Conservation (phyloP, 2,113 vertebrate species). For the Misgurnus mizolepis region DNA sequence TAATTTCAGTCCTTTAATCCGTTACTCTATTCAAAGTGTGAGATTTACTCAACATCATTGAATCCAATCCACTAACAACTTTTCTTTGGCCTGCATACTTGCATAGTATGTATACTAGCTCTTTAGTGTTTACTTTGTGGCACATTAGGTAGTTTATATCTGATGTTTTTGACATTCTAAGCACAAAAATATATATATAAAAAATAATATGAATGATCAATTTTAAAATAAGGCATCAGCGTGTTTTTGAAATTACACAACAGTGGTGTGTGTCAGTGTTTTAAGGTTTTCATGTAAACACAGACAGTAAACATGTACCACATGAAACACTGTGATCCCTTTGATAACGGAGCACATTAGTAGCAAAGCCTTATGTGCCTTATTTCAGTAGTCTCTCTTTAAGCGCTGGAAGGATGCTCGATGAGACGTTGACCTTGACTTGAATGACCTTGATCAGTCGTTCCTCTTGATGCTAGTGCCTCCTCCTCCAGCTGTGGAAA, state of each 20-base stretch:
- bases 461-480: constrained; percentile 42
- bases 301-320: neutral
- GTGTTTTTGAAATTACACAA: neutral
- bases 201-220: neutral
- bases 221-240: neutral
- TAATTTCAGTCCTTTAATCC: constrained; percentile 54
- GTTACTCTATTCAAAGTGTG: constrained; percentile 50
- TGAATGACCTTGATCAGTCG: constrained; percentile 42
- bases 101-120: neutral
- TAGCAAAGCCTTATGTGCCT: too few species aligned
- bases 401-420: constrained; percentile 29
- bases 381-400: neutral
- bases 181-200: neutral
- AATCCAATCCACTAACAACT: constrained; percentile 63
- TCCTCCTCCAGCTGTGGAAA: constrained; percentile 68
- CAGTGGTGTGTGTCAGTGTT: neutral
- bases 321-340: neutral
- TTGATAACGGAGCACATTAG: neutral
- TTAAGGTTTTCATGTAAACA: neutral
- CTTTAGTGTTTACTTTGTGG: neutral
- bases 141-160: neutral
- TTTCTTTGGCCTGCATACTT: neutral
- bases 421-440: constrained; percentile 68
- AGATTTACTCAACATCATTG: constrained; percentile 66
- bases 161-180: neutral